Evolutionary conservation across 2,797 vertebrate species (phyloP), one percentile per base, ranked within the genome.

Genomic region (Lagodon rhomboides): DNA sequence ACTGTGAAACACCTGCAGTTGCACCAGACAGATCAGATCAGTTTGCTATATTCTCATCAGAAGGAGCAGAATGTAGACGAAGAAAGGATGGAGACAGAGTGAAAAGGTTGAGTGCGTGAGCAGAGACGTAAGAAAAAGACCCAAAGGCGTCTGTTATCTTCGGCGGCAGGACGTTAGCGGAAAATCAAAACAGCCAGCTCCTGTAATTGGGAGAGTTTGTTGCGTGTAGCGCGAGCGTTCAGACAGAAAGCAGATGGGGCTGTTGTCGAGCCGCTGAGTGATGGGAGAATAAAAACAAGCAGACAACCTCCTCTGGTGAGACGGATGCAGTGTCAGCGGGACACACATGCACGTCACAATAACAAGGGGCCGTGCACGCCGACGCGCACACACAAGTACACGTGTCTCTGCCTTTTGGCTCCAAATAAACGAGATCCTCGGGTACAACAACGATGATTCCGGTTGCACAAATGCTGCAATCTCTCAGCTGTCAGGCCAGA

Each of bases 271-370:
- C 79, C 77, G 80, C 71, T 87, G 87, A 91, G 63, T 79, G 82
- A 92, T 75, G 77, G 61, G 72, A 46, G 80, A 81, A 89, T 83
- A 73, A 79, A 87, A 79, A 83, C 70, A 71, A 54, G 60, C 76
- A 79, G 83, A 75, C 83, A 83, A 51, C 49, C 73, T 83, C 75
- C 60, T 85, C 72, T 25, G 43, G 63, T 61, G 72, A 85, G 78
- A 86, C 12, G 34, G 73, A 79, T 80, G 82, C 86, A 79, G 82
- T 73, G 84, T 91, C 86, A 86, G 88, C 84, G 85, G 64, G 62
- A 58, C 47, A 61, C 47, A 16, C 38, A 22, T 7, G 25, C 65
- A 65, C 51, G 17, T 63, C 71, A 34, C 54, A 49, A 54, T 56
- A 59, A 83, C 72, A 80, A 65, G 34, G 25, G 38, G 23, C 34